Evolutionary conservation across 92 coral and sea anemone genomes (phyloP), one percentile per base, ranked within the genome.

Genomic region (Actinostola sp.): DNA sequence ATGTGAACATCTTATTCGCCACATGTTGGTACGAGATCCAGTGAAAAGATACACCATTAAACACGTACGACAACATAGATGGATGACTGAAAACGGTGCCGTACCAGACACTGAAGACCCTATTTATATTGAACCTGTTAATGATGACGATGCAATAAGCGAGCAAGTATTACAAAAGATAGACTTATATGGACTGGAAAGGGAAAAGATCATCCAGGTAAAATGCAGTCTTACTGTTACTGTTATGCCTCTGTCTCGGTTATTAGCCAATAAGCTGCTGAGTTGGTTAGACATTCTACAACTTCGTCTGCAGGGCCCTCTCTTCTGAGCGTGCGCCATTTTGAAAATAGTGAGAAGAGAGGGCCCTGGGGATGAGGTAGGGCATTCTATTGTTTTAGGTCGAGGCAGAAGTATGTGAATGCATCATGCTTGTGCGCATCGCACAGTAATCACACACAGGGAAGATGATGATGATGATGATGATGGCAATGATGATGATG

Each of bases 1-100:
- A 65, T 95, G 99, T 28, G 99, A 95, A 66, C 93, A 89, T 53
- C 90, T 95, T n/a, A 95, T 95, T 14, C 91, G 97, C 14, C 99
- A 95, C 85, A 95, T 95, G 99, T 70, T 95, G 32, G 99, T 95
- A 17, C 87, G 91, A 17, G 97, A 95, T 45, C 89, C 96, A 14
- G 83, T 73, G 56, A 92, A 95, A 68, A 80, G 99, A 41, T 95
- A 91, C 71, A 89, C 87, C 21, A 86, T 95, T 63, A 83, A 46
- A 6, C 94, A 95, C 55, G 84, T 95, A 65, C 82, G 78, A 60
- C 86, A 86, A 52, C 99, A 95, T 76, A 86, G 92, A 45, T 95
- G 99, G 99, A 75, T 95, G 85, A 58, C 70, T 36, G 56, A 61
- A 67, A 11, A 68, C 33, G 36, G 72, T 16, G 38, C 56, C 55